phyloP scores from a whole-genome alignment of 2,113 vertebrate species.

The Penelope pileata region DNA sequence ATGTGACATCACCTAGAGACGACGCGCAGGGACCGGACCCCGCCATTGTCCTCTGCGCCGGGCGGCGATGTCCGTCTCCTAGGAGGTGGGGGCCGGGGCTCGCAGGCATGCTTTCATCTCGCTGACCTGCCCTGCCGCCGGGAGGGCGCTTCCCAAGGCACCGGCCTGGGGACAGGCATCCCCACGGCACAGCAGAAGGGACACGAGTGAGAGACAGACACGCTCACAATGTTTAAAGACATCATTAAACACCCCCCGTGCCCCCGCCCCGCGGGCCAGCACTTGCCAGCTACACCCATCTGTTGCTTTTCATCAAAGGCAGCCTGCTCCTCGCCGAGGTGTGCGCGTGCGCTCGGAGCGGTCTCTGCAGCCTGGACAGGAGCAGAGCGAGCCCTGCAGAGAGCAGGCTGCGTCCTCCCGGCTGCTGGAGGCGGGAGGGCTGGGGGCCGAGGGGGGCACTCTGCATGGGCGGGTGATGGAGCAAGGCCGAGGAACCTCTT shows the following conservation, averaged over 20 bases:
- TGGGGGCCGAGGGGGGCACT: neutral
- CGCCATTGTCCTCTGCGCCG: slow-evolving; percentile 82
- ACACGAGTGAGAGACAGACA: slow-evolving; percentile 68
- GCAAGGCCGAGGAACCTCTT: neutral
- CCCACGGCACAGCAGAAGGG: slow-evolving; percentile 65
- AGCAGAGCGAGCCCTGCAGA: neutral
- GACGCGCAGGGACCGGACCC: slow-evolving; percentile 76
- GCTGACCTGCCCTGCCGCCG: slow-evolving; percentile 80
- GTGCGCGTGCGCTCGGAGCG: neutral
- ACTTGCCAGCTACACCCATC: slow-evolving; percentile 21
- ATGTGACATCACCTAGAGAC: slow-evolving; percentile 84
- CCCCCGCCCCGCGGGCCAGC: neutral
- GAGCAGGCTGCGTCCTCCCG: neutral
- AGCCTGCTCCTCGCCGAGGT: neutral
- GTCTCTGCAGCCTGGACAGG: neutral
- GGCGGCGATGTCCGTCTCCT: slow-evolving; percentile 89
- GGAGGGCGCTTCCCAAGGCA: slow-evolving; percentile 60
- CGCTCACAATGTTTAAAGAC: slow-evolving; percentile 33
- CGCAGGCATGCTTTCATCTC: slow-evolving; percentile 92
- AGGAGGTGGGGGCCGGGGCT: slow-evolving; percentile 82
- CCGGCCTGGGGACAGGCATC: slow-evolving; percentile 56
- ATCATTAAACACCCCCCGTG: neutral
- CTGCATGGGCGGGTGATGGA: too few species aligned
- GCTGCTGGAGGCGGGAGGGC: fast-evolving
- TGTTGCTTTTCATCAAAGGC: slow-evolving; percentile 6